Conservation (phyloP, 2,113 vertebrate species). For the Nansenia antarctica region DNA sequence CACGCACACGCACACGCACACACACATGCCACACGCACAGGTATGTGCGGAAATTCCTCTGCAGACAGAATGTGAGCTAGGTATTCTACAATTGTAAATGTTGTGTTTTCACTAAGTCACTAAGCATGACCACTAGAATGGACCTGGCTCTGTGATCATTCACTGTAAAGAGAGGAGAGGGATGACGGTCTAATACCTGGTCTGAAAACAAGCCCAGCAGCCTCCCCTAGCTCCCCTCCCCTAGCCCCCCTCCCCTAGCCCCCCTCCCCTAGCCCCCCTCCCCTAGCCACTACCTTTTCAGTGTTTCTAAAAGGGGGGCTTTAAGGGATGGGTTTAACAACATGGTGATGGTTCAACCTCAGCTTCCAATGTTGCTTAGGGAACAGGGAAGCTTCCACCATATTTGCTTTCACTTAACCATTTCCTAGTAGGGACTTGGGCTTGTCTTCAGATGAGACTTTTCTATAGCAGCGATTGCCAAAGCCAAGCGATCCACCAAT, state of each 20-base stretch:
- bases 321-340: background rate
- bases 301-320: background rate
- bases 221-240: too few relatives aligned
- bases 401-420: background rate
- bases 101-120: background rate
- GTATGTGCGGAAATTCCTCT: constrained; percentile 12
- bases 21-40: background rate
- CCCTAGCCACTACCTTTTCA: background rate
- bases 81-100: constrained; percentile 8
- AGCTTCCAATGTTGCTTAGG: background rate
- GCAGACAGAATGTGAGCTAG: constrained; percentile 4
- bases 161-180: background rate
- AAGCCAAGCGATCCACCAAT: background rate
- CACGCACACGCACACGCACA: background rate
- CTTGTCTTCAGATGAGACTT: background rate
- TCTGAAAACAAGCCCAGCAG: constrained; percentile 22
- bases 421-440: background rate
- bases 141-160: background rate
- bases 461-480: background rate
- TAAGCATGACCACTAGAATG: background rate
- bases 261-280: too few relatives aligned
- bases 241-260: too few relatives aligned
- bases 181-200: background rate
- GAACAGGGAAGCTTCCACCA: background rate
- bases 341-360: background rate